Evolutionary conservation across 2,113 vertebrate species (phyloP), one percentile per base, ranked within the genome.

Genomic region (Sprattus sprattus): DNA sequence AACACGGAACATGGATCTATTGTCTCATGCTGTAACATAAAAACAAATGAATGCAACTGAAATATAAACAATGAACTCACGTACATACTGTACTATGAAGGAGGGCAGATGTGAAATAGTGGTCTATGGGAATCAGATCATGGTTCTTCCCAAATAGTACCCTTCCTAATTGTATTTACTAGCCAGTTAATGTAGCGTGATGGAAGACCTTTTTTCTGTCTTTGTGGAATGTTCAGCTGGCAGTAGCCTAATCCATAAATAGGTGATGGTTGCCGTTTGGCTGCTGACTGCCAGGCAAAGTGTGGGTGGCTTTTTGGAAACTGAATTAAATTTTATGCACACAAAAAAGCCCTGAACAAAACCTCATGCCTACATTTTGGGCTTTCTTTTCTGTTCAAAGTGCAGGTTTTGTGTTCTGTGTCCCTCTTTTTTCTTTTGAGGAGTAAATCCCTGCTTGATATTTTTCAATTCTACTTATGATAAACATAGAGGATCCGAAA

Each of bases 171-270:
- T 92, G 90, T 92, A 92, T 92, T 91, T 90, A 88, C 87, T 90
- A 92, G 92, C 90, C 89, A 92, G 90, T 87, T 90, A 91, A 91
- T 93, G 93, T 92, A 89, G 90, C 88, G 90, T 94, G 93, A 95
- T 94, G 91, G 93, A 94, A 93, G 92, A 46, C 82, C 88, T 93
- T 92, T 88, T 85, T 93, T 91, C 84, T 84, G 46, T 87, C 81
- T 85, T 84, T 28, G 83, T 93, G 90, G 93, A 94, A 94, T 93
- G 92, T 91, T 86, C 91, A 67, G 89, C 88, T 94, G 93, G 94
- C 93, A 93, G 92, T 86, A 91, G 92, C 89, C 64, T 89, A 91
- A 90, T 93, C 93, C 93, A 92, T 93, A 94, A 95, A 95, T 94
- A 93, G 92, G 93, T 95, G 93, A 92, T 93, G 92, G 91, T 94